Base-by-base conservation (phyloP, 2,888 invertebrate species). In the Pachycephus smyrnensis region DNA sequence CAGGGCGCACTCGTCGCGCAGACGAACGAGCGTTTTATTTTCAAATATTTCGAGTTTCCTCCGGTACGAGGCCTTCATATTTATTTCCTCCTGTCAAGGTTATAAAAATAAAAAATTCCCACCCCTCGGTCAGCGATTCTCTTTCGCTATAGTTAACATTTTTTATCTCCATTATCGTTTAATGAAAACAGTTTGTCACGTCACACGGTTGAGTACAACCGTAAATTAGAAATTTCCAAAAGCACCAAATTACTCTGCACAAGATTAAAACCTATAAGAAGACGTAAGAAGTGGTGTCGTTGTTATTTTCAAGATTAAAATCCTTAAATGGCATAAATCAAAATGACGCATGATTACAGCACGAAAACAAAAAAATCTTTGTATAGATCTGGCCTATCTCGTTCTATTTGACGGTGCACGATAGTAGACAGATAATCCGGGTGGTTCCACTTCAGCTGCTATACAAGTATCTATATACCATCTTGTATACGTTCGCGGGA, bases 401-500 rank as follows among this genome's bases (percentile, higher is more conserved):
- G 23, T 23, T 23, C 40, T 1, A 9, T 55, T 55, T 23, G 23
- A 55, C 55, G 23, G 23, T 55, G 23, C 55, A 55, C 55, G 55
- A 55, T 55, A 55, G 9, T 9, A 55, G 55, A 9, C 55, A 3
- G 55, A 55, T 55, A 9, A 55, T 55, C 23, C 55, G 23, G 23
- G 9, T 55, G 23, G 55, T 55, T 55, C 55, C 23, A 55, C 23
- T 55, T 55, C 55, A 55, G 23, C 55, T 23, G 23, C 55, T 77
- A 31, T 30, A 73, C 68, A 68, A 9, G 11, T 55, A 75, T 32
- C 23, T 32, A 23, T 76, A 55, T 75, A 77, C 92, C 92, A 9
- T 91, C n/a, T n/a, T n/a, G 93, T 77, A 91, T 33, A 68, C 69
- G 78, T 23, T 23, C 55, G 75, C 78, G 75, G 77, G 33, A 15